A percentile compares a stretch with the other conserved stretches of the same genome.
Conservation (phyloP, 2,888 invertebrate genomes). For the Noctua pronuba region DNA sequence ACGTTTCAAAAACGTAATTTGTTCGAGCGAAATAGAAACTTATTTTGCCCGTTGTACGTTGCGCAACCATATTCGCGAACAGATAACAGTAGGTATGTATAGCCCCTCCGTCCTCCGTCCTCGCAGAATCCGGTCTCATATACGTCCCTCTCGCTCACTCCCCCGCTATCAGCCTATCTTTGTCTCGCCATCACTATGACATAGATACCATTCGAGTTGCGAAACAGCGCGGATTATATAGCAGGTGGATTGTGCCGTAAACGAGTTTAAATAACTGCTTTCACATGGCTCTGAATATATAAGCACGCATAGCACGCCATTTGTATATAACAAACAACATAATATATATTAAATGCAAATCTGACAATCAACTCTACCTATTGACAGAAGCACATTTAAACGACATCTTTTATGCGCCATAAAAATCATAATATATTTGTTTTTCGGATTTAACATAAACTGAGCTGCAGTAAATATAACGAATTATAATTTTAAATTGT, state of each 20-base stretch:
- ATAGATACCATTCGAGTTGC: conserved; percentile 88
- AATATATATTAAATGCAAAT: conserved; percentile 58
- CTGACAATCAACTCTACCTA: conserved; percentile 31
- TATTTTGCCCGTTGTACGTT: conserved; percentile 87
- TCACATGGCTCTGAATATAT: conserved; percentile 84
- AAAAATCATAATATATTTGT: conserved; percentile 59
- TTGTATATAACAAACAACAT: conserved; percentile 59
- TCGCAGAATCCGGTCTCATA: conserved; percentile 86
- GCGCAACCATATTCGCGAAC: conserved; percentile 89
- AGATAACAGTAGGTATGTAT: conserved; percentile 85
- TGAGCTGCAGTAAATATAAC: conserved; percentile 41
- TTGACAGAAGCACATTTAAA: conserved; percentile 42
- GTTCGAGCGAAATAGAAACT: conserved; percentile 77
- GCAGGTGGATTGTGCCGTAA: conserved; percentile 89
- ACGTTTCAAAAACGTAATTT: conserved; percentile 66
- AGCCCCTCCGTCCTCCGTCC: conserved; percentile 85
- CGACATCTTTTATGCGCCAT: conserved; percentile 34
- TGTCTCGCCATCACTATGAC: conserved; percentile 82
- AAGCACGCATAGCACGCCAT: conserved; percentile 71
- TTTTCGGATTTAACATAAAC: conserved; percentile 37
- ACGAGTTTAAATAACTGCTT: conserved; percentile 89
- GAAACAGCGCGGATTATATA: conserved; percentile 90
- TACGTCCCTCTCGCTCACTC: conserved; percentile 77
- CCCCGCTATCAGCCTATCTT: conserved; percentile 53
- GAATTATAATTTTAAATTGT: conserved; percentile 41